Evolutionary conservation across 1,140 invertebrate species (phyloP), one percentile per base, ranked within the genome.

Genomic region (Danaus melanippus): DNA sequence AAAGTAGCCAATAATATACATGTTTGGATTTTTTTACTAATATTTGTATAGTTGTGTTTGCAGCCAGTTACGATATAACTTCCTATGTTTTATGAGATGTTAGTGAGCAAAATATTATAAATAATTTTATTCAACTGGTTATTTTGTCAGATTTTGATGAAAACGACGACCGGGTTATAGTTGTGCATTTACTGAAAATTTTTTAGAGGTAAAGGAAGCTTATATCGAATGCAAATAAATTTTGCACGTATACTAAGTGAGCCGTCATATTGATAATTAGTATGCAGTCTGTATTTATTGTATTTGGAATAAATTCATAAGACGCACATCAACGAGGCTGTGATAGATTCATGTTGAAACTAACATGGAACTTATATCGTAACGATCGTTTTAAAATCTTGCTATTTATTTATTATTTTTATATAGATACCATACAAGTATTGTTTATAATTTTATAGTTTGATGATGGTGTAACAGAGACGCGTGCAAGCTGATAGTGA

Each of bases 261-360:
- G 21, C 21, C 21, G 21, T 32, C 6, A 32, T 54, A 49, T 58
- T 50, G 46, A 57, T 61, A 58, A 60, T 62, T 15, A 15, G 48
- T 53, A 60, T 54, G 54, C 64, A 66, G 58, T 64, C 56, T 58
- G 62, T 60, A 47, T 50, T 53, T 15, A 59, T 10, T 59, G 50
- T 71, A 60, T 74, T 66, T 71, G 60, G 56, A 58, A 45, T 56
- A 47, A 62, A n/a, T 44, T 44, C 2, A n/a, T n/a, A 42, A 72
- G 60, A 68, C 75, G 80, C 83, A 79, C 80, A 86, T 84, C 74
- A 82, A 79, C 56, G 64, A 66, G 83, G 83, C 83, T 86, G 83
- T 86, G 83, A 86, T 84, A 83, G 70, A 62, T 71, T 71, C 67
- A 60, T 71, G 67, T 76, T 50, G 51, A 50, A 42, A 44, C 11